These are phyloP conservation scores for Mirounga angustirostris DNA, from an alignment of 2,113 vertebrate species.

Conservation along the genomic window DNA sequence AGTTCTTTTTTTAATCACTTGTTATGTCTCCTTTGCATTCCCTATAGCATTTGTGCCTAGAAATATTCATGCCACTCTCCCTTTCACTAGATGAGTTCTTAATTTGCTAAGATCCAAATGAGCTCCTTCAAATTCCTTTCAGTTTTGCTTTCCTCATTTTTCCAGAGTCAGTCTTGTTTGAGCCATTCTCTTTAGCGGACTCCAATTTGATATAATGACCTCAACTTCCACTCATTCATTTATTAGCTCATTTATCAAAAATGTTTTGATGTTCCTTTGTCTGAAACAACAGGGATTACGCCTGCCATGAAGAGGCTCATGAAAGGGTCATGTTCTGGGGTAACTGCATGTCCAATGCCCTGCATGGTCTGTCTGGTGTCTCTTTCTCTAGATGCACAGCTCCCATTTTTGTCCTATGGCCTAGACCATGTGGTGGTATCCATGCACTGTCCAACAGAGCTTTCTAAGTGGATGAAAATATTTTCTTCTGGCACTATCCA, in stretches of 20 bases:
- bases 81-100: not conserved
- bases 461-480: not conserved
- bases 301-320: not conserved
- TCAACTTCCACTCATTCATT: not conserved
- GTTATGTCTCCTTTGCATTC: not conserved
- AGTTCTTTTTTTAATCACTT: not conserved
- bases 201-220: not conserved
- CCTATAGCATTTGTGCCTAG: not conserved
- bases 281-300: not conserved
- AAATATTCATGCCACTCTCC: not conserved
- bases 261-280: not conserved
- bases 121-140: not conserved
- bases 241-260: constrained; percentile 12
- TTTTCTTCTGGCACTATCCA: not conserved
- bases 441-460: not conserved
- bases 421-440: not conserved
- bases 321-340: not conserved
- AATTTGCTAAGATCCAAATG: not conserved
- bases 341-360: not conserved
- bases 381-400: not conserved
- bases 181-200: not conserved
- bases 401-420: not conserved
- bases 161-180: not conserved
- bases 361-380: not conserved
- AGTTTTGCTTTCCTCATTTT: not conserved